Evolutionary conservation across 2,113 vertebrate species (phyloP).

Genomic region (Acinonyx jubatus): DNA sequence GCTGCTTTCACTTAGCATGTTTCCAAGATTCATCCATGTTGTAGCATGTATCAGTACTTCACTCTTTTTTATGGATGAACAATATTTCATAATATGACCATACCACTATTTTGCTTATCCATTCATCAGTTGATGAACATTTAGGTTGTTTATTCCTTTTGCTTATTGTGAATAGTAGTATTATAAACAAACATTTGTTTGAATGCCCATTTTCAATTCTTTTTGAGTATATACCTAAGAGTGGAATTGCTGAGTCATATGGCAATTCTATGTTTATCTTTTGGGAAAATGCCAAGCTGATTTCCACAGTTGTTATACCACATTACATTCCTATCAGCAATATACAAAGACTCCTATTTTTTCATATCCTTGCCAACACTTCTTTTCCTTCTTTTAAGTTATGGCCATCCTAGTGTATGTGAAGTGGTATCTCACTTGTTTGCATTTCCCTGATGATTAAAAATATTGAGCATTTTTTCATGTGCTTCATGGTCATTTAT

Average conservation of each 20-base stretch:
- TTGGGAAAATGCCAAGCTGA: background rate
- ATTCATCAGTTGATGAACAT: background rate
- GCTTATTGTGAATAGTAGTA: background rate
- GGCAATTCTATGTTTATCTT: background rate
- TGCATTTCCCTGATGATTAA: background rate
- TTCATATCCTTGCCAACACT: background rate
- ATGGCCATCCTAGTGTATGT: background rate
- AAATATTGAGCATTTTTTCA: background rate
- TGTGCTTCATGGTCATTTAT: background rate
- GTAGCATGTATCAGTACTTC: background rate
- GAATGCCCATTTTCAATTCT: background rate
- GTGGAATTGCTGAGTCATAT: background rate
- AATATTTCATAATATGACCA: background rate
- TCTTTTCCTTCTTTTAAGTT: slow-evolving; percentile 13
- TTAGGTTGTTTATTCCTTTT: background rate
- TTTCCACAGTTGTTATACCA: background rate
- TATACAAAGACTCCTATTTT: background rate
- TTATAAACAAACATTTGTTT: background rate
- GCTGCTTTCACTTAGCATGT: background rate
- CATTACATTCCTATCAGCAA: background rate
- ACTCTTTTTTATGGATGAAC: background rate
- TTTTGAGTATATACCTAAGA: background rate
- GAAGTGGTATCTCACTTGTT: background rate
- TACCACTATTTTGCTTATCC: background rate
- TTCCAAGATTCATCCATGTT: background rate